Conservation (phyloP, 2,888 invertebrate genomes). For the Ophion slaviceki region DNA sequence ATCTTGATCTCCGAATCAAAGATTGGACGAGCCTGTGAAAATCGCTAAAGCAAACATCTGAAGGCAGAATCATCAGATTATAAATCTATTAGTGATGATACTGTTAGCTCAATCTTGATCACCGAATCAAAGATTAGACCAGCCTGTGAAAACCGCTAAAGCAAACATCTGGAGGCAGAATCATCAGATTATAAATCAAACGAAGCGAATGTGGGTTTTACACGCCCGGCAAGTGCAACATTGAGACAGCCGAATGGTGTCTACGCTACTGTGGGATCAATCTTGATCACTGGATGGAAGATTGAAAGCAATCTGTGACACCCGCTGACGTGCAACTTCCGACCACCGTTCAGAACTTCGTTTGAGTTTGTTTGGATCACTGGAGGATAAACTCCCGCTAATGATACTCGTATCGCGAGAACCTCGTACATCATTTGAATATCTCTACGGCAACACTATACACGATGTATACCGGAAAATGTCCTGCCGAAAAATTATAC, state of each 20-base stretch:
- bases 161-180: not conserved
- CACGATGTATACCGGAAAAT: constrained; percentile 19
- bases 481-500: constrained; percentile 11
- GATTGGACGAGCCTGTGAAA: not conserved
- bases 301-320: too few species aligned
- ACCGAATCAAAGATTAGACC: not conserved
- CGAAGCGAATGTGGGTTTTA: not conserved
- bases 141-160: not conserved
- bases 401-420: not conserved
- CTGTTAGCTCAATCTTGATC: not conserved
- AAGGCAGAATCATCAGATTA: too few species aligned
- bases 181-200: not conserved
- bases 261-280: too few species aligned
- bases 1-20: not conserved
- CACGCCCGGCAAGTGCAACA: not conserved
- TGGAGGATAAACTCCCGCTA: not conserved
- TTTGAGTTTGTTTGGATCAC: not conserved
- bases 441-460: not conserved
- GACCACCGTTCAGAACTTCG: too few species aligned
- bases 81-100: not conserved
- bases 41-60: not conserved
- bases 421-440: not conserved
- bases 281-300: too few species aligned
- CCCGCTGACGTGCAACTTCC: too few species aligned
- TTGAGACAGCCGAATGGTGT: not conserved